Evolutionary conservation across 2,888 invertebrate species (phyloP).

Genomic region (Athalia cordata): DNA sequence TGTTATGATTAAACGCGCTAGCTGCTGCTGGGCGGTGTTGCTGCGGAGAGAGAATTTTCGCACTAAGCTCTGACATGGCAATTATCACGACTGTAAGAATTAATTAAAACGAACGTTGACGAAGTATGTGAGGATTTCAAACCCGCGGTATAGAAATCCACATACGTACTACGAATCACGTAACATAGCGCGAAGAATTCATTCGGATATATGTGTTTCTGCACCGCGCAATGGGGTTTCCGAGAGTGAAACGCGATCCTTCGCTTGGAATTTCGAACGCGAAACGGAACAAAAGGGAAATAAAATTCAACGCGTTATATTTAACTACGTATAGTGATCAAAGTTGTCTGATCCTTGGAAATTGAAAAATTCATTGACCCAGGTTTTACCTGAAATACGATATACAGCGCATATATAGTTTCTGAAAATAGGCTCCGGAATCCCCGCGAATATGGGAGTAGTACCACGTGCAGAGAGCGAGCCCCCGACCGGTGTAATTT

Average conservation of each 20-base stretch:
- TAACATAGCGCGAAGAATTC: too few species aligned
- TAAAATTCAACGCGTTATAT: too few species aligned
- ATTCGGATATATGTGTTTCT: too few species aligned
- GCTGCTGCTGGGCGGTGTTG: too few species aligned
- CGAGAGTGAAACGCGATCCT: too few species aligned
- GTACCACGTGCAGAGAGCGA: not conserved
- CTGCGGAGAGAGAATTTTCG: not conserved
- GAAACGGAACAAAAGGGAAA: too few species aligned
- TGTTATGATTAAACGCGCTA: slow-evolving; percentile 5
- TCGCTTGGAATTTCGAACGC: too few species aligned
- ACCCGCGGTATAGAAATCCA: too few species aligned
- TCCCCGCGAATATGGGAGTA: not conserved
- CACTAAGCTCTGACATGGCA: not conserved
- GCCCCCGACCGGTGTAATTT: slow-evolving; percentile 15
- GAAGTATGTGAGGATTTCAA: not conserved
- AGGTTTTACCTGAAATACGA: slow-evolving; percentile 10
- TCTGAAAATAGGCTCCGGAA: not conserved
- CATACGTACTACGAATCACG: too few species aligned
- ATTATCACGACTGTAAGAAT: not conserved
- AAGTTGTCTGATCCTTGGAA: not conserved
- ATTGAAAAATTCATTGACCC: slow-evolving; percentile 11
- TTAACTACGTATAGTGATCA: too few species aligned
- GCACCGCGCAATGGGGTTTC: too few species aligned
- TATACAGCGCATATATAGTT: not conserved
- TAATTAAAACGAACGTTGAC: not conserved